Evolutionary conservation across 2,797 vertebrate genomes (phyloP), one percentile per base, ranked within the genome.

Genomic region (Hypotaenidia philippensis): DNA sequence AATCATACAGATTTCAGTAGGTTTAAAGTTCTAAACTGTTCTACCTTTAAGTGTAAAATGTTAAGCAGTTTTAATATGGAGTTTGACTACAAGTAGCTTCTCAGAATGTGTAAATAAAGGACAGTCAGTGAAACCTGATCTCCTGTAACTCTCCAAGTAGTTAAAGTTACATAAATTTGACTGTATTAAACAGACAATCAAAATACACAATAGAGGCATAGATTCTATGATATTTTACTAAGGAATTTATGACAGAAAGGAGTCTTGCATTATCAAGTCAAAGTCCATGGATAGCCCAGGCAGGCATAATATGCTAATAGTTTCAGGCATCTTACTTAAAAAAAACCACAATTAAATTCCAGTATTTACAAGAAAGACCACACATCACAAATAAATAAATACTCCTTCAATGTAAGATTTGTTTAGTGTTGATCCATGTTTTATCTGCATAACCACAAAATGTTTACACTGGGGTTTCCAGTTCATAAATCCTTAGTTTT

Each of bases 401-500:
- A 19, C 2, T 52, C 7, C 9, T 74, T 63, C 53, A 14, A 6
- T 80, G 12, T 88, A 74, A 93, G 29, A 75, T 92, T 84, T 74
- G 13, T 82, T 89, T 86, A 89, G 36, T 2, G 5, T 41, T 68
- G 56, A 82, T 69, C 27, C 45, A 45, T 9, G 27, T 65, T 95
- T 87, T 80, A 75, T 78, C 64, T 78, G 34, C 44, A 38, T 27
- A 87, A 47, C 45, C 85, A 77, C 23, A 72, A 77, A 74, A 59
- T 87, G 57, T 94, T 92, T 87, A 81, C 70, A 45, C 20, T 91
- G 40, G 55, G 56, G 29, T 44, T 91, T 95, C 52, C 55, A 64
- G 38, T 91, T 88, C 64, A 72, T 83, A 90, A 96, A 94, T 93
- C 44, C 56, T 91, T 77, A 52, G 32, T 80, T 93, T 89, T 86